These are phyloP conservation scores for Junonia oenone DNA, from an alignment of 2,888 invertebrate genomes.

Conservation along the genomic window DNA sequence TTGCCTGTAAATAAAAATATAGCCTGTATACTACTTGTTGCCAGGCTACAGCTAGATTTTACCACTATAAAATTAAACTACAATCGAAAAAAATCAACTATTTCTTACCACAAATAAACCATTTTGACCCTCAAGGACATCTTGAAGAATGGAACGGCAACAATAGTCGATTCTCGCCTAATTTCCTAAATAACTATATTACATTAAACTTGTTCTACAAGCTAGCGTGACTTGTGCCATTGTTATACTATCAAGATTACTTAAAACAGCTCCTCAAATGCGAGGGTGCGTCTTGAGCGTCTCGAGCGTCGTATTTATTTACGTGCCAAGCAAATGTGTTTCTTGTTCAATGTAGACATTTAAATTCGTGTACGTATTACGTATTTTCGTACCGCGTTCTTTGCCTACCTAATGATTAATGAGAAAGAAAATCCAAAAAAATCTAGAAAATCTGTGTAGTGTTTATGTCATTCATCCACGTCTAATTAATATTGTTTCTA, in stretches of 20 bases:
- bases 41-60: too few species aligned
- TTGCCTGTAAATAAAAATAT: too few species aligned
- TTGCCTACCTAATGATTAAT: too few species aligned
- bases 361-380: too few species aligned
- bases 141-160: not conserved
- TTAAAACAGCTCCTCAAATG: slow-evolving; percentile 51
- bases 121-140: not conserved
- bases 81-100: not conserved
- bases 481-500: too few species aligned
- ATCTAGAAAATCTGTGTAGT: too few species aligned
- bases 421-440: too few species aligned
- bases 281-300: slow-evolving; percentile 51
- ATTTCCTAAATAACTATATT: slow-evolving; percentile 7
- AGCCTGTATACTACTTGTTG: too few species aligned
- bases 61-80: too few species aligned
- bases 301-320: slow-evolving; percentile 21
- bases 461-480: too few species aligned
- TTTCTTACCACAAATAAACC: not conserved
- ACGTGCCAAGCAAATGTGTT: not conserved
- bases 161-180: not conserved
- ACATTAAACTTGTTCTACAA: slow-evolving; percentile 13
- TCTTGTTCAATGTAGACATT: too few species aligned
- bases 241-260: slow-evolving; percentile 62
- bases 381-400: too few species aligned
- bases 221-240: slow-evolving; percentile 63